Evolutionary conservation across 1,140 invertebrate genomes (phyloP), one percentile per base, ranked within the genome.

Genomic region (Rhagoletis zephyria): DNA sequence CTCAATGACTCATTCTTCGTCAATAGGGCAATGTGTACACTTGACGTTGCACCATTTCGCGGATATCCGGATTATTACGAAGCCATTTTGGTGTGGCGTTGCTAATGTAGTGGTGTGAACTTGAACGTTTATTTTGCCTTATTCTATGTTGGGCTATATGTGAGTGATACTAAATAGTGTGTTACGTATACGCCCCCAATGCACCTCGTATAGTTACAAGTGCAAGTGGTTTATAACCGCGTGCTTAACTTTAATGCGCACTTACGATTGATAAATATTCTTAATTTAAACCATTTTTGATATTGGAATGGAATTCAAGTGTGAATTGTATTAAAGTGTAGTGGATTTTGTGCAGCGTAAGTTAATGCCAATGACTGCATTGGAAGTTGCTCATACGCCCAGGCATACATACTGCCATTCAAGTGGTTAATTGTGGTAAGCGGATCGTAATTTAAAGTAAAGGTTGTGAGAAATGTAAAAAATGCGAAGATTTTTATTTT

Each of bases 341-440:
- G 6, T 51, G 42, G 74, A 51, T 14, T 56, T 81, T 51, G 42
- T 74, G 3, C 7, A 48, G 19, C 51, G 51, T 10, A 5, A 63
- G n/a, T 4, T 63, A n/a, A 42, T 74, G 40, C 48, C 30, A 45
- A 74, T 48, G 40, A 45, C 5, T 51, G 16, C 74, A 19, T 81
- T 19, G 10, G 4, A 81, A 59, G 48, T 81, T 81, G 56, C 74
- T 51, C 74, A 81, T 81, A 81, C 74, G 74, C 16, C 74, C 5
- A n/a, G 74, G 0, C 74, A 10, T 81, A 56, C 9, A 48, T 12
- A n/a, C 5, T 3, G 48, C 16, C 1, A 30, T 30, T 40, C 30
- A 19, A 67, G 4, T 67, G 30, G 64, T 81, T 81, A 74, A 81
- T 81, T 81, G 74, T 30, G 74, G 48, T 81, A 81, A 81, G 74